Conservation (phyloP, 2,797 vertebrate genomes). For the Eutrigla gurnardus region DNA sequence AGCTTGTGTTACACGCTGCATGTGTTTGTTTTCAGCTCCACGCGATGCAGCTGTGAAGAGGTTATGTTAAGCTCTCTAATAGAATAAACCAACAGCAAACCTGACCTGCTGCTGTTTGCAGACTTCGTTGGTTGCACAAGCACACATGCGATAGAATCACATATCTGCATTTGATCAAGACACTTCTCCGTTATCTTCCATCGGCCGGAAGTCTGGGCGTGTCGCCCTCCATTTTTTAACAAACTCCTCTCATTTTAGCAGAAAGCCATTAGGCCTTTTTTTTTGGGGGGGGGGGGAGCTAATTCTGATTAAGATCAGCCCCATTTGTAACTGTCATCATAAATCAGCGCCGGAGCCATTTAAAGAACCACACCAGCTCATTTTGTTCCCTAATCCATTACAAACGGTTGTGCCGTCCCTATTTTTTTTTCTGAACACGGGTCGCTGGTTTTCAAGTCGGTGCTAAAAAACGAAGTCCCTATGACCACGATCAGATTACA, state of each 20-base stretch:
- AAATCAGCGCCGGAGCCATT: constrained; percentile 76
- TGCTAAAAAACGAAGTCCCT: constrained; percentile 17
- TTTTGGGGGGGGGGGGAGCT: constrained; percentile 42
- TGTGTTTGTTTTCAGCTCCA: not conserved
- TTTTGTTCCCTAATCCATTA: constrained; percentile 64
- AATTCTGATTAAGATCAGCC: constrained; percentile 71
- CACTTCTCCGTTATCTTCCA: constrained; percentile 12
- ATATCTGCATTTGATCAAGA: not conserved
- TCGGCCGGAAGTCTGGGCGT: not conserved
- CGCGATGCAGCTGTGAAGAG: not conserved
- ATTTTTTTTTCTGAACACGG: constrained; percentile 9
- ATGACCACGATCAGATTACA: constrained; percentile 11
- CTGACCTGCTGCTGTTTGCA: not conserved
- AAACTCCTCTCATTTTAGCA: constrained; percentile 61
- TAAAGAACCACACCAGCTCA: constrained; percentile 62
- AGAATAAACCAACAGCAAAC: not conserved
- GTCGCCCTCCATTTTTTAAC: constrained; percentile 60
- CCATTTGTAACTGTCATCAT: constrained; percentile 84
- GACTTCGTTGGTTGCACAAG: not conserved
- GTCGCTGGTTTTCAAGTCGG: constrained; percentile 4
- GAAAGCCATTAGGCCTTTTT: constrained; percentile 64
- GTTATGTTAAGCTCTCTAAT: not conserved
- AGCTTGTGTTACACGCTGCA: constrained; percentile 6
- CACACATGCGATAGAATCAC: not conserved
- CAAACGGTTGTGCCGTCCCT: constrained; percentile 8